Evolutionary conservation across 2,888 invertebrate genomes (phyloP).

Genomic region (Drosophila macrospina): DNA sequence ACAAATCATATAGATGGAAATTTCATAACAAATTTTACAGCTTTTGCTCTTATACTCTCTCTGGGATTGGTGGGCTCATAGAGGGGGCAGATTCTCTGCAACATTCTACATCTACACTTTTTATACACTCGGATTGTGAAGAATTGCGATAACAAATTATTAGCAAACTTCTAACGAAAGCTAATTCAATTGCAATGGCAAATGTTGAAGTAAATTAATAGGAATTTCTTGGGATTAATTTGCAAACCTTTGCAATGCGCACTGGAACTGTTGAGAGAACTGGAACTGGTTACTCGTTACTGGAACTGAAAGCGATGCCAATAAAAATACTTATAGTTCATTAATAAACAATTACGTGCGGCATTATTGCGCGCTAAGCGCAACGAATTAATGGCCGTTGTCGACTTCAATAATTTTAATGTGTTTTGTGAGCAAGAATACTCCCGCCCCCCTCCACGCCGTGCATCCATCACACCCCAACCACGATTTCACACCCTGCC

Average conservation of each 20-base stretch:
- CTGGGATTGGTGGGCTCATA: too few relatives aligned
- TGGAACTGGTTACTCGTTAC: constrained; percentile 8
- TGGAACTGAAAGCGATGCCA: constrained; percentile 63
- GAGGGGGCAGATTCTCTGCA: too few relatives aligned
- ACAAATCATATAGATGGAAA: too few relatives aligned
- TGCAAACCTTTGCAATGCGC: neutral
- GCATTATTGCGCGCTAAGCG: constrained; percentile 73
- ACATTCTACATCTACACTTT: too few relatives aligned
- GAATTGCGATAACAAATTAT: too few relatives aligned
- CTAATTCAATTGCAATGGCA: too few relatives aligned
- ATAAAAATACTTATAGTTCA: constrained; percentile 89
- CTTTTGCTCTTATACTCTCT: too few relatives aligned
- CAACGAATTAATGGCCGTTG: constrained; percentile 79
- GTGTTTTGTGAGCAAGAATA: constrained; percentile 40
- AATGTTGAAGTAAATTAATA: too few relatives aligned
- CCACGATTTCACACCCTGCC: constrained; percentile 43
- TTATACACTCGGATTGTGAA: too few relatives aligned
- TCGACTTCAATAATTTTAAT: constrained; percentile 79
- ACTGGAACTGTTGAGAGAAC: neutral
- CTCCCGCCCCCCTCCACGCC: neutral
- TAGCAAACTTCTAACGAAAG: too few relatives aligned
- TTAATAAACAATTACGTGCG: constrained; percentile 88
- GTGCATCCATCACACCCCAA: constrained; percentile 2
- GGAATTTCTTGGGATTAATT: too few relatives aligned
- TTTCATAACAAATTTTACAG: too few relatives aligned